These are phyloP conservation scores for Peromyscus eremicus DNA, from an alignment of 2,797 vertebrate genomes.

Conservation along the genomic window DNA sequence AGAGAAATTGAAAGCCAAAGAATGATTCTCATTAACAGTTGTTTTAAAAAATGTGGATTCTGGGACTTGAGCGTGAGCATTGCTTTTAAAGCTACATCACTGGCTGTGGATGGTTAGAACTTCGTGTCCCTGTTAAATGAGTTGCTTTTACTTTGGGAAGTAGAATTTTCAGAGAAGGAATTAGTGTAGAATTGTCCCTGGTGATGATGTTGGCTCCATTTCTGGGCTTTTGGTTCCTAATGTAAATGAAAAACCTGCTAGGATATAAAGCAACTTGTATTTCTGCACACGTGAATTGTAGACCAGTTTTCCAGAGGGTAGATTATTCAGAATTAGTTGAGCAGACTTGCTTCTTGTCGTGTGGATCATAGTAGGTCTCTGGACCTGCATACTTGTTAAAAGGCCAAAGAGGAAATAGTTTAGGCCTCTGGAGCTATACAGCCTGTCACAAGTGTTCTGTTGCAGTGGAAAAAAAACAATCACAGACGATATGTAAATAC, in stretches of 20 bases:
- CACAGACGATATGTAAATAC: background rate
- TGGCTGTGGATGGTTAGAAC: background rate
- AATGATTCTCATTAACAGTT: background rate
- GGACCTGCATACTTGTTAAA: background rate
- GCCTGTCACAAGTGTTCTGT: background rate
- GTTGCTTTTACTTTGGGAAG: background rate
- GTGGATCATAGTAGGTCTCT: background rate
- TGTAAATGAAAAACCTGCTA: background rate
- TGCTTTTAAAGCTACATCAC: background rate
- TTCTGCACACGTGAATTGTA: constrained; percentile 51
- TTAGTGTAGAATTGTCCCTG: background rate
- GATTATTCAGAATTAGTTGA: background rate
- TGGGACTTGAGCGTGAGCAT: background rate
- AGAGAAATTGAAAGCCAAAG: background rate
- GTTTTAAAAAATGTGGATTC: background rate
- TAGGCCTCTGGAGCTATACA: background rate
- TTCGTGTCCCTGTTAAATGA: background rate
- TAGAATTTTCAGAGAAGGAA: background rate
- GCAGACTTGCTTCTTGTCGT: background rate
- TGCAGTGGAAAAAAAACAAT: background rate
- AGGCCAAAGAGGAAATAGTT: background rate
- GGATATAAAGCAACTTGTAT: background rate
- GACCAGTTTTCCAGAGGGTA: background rate
- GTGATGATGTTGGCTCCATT: background rate
- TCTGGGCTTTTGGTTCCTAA: background rate